These are phyloP conservation scores for Zygaena filipendulae DNA, from an alignment of 2,888 invertebrate species.

Conservation along the genomic window DNA sequence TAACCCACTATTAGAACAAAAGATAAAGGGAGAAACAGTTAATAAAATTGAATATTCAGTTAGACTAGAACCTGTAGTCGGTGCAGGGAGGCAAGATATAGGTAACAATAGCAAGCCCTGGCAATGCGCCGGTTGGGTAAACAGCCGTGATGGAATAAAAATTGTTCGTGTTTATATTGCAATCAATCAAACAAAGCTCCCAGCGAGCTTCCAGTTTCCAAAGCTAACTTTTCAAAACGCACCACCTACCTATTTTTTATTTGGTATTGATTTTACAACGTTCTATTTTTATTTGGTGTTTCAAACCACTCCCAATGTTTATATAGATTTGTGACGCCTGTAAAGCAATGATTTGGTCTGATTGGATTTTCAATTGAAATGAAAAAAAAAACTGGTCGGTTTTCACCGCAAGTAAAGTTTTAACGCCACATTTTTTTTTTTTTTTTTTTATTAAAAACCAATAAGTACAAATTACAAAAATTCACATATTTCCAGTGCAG, in stretches of 20 bases:
- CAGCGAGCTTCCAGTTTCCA: conserved; percentile 33
- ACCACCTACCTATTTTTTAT: conserved; percentile 47
- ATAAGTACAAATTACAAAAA: no score
- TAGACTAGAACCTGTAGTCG: no score
- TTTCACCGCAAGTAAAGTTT: no score
- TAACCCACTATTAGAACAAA: neutral
- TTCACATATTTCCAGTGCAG: no score
- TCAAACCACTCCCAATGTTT: conserved; percentile 34
- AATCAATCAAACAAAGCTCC: conserved; percentile 61
- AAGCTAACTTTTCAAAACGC: conserved; percentile 49
- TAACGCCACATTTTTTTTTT: conserved; percentile 20
- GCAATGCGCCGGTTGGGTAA: conserved; percentile 25
- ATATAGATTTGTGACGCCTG: conserved; percentile 39
- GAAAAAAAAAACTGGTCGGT: no score
- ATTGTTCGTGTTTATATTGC: conserved; percentile 53
- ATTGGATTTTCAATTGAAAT: no score
- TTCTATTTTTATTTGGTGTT: conserved; percentile 46
- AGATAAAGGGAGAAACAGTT: no score
- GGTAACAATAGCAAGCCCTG: conserved; percentile 4
- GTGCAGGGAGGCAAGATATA: no score
- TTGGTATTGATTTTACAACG: conserved; percentile 52
- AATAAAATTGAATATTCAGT: no score
- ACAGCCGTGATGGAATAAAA: conserved; percentile 47
- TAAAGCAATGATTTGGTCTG: conserved; percentile 32
- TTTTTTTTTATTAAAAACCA: no score